Conservation (phyloP, 2,888 invertebrate genomes). For the Hemaris fuciformis region DNA sequence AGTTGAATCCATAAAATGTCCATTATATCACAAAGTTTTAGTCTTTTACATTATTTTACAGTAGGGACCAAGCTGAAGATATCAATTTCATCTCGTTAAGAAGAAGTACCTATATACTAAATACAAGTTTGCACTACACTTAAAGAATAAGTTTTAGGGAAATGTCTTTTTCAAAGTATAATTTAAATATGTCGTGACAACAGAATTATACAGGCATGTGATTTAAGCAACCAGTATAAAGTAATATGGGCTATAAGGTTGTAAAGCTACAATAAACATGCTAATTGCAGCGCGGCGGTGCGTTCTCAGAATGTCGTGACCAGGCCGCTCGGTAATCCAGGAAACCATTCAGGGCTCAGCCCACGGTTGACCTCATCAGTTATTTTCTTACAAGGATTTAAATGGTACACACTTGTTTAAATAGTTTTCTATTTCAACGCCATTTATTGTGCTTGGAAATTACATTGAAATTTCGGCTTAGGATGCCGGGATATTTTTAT, state of each 20-base stretch:
- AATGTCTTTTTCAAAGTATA: background rate
- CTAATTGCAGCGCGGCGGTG: conserved; percentile 19
- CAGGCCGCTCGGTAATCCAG: background rate
- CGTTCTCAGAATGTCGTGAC: conserved; percentile 4
- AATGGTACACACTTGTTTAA: background rate
- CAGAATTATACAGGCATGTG: background rate
- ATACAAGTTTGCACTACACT: too few relatives aligned
- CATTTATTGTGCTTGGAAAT: background rate
- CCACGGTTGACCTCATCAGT: background rate
- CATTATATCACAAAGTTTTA: too few relatives aligned
- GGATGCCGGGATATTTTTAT: too few relatives aligned
- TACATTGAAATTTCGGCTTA: too few relatives aligned
- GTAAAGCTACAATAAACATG: background rate
- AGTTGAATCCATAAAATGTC: too few relatives aligned
- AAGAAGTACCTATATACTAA: too few relatives aligned
- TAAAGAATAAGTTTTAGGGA: too few relatives aligned
- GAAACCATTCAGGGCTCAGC: background rate
- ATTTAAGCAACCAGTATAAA: background rate
- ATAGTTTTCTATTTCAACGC: background rate
- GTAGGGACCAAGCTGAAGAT: too few relatives aligned
- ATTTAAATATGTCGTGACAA: background rate
- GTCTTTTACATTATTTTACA: too few relatives aligned
- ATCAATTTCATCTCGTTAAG: too few relatives aligned
- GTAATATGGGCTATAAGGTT: background rate
- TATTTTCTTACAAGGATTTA: background rate